A percentile compares a stretch with the other conserved stretches of the same genome.
Evolutionary conservation across 2,113 vertebrate species (phyloP).

Genomic region (Mastomys natalensis): DNA sequence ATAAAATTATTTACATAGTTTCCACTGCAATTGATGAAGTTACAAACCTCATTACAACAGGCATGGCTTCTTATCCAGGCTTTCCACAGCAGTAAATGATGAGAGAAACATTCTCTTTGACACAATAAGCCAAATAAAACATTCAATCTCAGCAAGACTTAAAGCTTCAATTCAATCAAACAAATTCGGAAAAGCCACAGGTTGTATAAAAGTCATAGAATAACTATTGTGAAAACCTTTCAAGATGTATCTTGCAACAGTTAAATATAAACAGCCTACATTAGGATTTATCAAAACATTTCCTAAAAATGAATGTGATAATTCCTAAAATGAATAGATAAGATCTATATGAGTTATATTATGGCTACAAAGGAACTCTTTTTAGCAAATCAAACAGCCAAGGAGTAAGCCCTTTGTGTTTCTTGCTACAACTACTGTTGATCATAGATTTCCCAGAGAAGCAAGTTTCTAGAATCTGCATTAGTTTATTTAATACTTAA

Average conservation of each 20-base stretch:
- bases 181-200: neutral
- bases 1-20: neutral
- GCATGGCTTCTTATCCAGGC: neutral
- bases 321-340: too few species aligned
- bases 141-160: constrained; percentile 58
- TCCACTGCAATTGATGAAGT: constrained; percentile 75
- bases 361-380: neutral
- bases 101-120: constrained; percentile 31
- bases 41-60: constrained; percentile 60
- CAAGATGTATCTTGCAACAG: neutral
- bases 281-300: neutral
- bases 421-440: neutral
- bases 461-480: neutral
- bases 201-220: constrained; percentile 17
- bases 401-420: neutral
- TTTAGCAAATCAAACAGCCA: neutral
- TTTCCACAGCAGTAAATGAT: neutral
- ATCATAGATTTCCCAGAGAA: neutral
- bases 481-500: neutral
- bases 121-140: constrained; percentile 40
- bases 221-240: neutral
- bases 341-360: neutral
- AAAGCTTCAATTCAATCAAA: constrained; percentile 44
- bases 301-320: neutral
- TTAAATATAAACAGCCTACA: constrained; percentile 42